These are phyloP conservation scores for Bos indicus DNA, from an alignment of 2,113 vertebrate genomes.

Conservation along the genomic window DNA sequence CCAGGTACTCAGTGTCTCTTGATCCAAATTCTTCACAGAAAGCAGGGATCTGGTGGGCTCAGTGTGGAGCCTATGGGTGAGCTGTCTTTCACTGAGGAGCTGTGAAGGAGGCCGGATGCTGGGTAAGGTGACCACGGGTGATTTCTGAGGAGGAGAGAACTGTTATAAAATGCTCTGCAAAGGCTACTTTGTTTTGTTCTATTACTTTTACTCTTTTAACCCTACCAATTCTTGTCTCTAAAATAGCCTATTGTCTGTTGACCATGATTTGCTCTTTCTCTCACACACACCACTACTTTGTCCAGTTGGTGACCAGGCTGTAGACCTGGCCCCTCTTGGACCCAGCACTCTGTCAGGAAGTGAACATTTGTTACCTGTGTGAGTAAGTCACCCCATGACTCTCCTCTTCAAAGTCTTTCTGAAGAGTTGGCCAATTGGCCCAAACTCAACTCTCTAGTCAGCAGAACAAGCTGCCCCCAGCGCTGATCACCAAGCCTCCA, in stretches of 20 bases:
- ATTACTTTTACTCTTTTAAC: not conserved
- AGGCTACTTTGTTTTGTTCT: not conserved
- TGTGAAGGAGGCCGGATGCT: too few species aligned
- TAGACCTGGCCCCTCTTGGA: not conserved
- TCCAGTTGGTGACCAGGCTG: not conserved
- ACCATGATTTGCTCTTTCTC: not conserved
- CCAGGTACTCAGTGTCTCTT: not conserved
- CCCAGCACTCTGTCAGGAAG: not conserved
- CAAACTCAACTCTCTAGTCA: not conserved
- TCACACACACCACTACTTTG: not conserved
- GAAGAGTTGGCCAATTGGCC: not conserved
- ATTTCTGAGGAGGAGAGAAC: not conserved
- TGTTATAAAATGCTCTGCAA: not conserved
- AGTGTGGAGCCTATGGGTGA: accelerated
- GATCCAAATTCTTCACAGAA: not conserved
- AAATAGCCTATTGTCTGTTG: not conserved
- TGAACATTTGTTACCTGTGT: accelerated
- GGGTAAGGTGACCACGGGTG: not conserved
- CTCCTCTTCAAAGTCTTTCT: not conserved
- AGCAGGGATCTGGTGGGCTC: not conserved
- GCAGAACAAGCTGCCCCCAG: not conserved
- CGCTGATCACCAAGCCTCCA: accelerated
- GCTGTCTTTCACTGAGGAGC: not conserved
- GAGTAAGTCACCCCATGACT: not conserved
- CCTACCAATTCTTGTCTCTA: not conserved